Conservation (phyloP, 2,113 vertebrate species). For the Hippocampus mohnikei region DNA sequence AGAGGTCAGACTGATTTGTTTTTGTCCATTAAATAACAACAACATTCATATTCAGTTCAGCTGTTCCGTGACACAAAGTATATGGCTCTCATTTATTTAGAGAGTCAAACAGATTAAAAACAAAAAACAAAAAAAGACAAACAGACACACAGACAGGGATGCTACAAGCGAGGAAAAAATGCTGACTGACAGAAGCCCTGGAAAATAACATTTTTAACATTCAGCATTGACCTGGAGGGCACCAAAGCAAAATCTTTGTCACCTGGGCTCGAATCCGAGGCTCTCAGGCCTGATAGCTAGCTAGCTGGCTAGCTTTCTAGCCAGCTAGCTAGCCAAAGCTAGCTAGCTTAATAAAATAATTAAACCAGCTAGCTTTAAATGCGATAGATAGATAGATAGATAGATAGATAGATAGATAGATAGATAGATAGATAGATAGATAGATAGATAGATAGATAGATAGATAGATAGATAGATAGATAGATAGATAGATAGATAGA, state of each 20-base stretch:
- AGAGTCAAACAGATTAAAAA: background rate
- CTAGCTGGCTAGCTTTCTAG: background rate
- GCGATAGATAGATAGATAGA: no score
- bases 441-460: no score
- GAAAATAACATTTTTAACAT: background rate
- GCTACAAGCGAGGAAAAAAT: background rate
- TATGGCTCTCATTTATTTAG: background rate
- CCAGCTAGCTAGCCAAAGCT: background rate
- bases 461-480: no score
- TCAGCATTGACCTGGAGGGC: background rate
- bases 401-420: no score
- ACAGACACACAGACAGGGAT: background rate
- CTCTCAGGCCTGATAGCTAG: background rate
- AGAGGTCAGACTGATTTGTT: background rate
- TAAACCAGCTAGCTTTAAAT: no score
- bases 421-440: no score
- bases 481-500: no score
- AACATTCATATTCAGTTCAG: background rate
- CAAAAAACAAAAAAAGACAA: background rate
- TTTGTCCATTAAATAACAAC: conserved; percentile 16
- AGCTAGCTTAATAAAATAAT: no score
- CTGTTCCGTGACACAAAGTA: background rate
- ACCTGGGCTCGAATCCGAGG: no score
- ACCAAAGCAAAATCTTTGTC: background rate
- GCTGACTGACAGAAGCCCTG: background rate